Base-by-base conservation (phyloP, 2,888 invertebrate species). In the Heliconius ismenius region DNA sequence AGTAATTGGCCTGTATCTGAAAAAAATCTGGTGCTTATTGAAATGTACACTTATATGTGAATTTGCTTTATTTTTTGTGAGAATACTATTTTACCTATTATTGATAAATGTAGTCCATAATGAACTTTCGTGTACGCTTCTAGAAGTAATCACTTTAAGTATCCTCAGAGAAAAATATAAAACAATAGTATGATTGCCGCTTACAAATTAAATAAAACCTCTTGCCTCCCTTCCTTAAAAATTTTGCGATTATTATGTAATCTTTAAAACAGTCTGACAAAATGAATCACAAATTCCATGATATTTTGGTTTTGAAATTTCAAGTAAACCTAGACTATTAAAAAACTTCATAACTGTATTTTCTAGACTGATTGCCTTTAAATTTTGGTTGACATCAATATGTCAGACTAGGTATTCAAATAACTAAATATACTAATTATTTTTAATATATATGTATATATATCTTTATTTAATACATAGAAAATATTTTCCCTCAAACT, bases 1-100 rank as follows among this genome's bases (percentile, higher is more conserved):
- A 79, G 74, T 67, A 77, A 67, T 79, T 79, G 79, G 76, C 76
- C 76, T 76, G 76, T 76, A 73, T 73, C 76, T 76, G 58, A 70
- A 73, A 73, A 75, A 76, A 73, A 72, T 76, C 76, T 76, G 76
- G 79, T 79, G 79, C 79, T 79, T 78, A 76, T 76, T 78, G 76
- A 76, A 79, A 79, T 79, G 76, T 75, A 75, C 78, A 79, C 60
- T 39, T 74, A 73, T 70, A 79, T 78, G 78, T 78, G 69, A 78
- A 70, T 79, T 78, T 78, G 76, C 78, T 78, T 78, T 76, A 78
- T 76, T 76, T 65, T 74, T 54, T 75, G 68, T 69, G 49, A 74
- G 69, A 73, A 60, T 73, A 77, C 39, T 43, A 79, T 64, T 49
- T 77, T 69, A 79, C 69, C 74, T 76, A 67, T 58, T 77, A 73